Evolutionary conservation across 1,140 invertebrate species (phyloP), one percentile per base, ranked within the genome.

Genomic region (Asbolus verrucosus): DNA sequence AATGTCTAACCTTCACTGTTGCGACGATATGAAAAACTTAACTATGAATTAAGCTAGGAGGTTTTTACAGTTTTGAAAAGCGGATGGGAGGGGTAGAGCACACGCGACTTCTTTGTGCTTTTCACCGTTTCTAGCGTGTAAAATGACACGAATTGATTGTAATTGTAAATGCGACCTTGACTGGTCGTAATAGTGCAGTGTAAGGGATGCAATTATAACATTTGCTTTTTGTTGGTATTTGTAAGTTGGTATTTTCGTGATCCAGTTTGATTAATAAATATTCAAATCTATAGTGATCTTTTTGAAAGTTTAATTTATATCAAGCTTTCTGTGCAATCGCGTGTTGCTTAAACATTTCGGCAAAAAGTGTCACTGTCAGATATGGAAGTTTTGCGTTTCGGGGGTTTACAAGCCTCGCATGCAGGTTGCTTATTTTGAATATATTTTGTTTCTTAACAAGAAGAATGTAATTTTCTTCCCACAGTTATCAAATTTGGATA

Each of bases 301-400:
- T 54, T 11, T 6, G 46, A 54, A 54, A 54, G 46, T 54, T 54
- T 54, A 54, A 54, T 54, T 54, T 54, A 54, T 54, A 54, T 54
- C 46, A 14, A n/a, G 21, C 21, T 54, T 54, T 50, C 19, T 54
- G n/a, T 27, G 21, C 21, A 54, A n/a, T 54, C 46, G 46, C 46
- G 46, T 54, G 46, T 27, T 14, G 24, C 9, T 15, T 54, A 24
- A 30, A 54, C 46, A 54, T 54, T 54, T 54, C 19, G 46, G 46
- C 21, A 54, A 1, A 54, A 54, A 54, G 46, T 54, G 46, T 54
- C 46, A 54, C 46, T 27, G 46, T 54, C 21, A 15, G 46, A 31
- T 54, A 54, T 54, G 46, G 21, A 54, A 54, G 46, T 54, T 54
- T 54, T 27, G 46, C 46, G 46, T 54, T 54, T 24, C 2, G 6